phyloP scores from a whole-genome alignment of 2,113 vertebrate genomes.

The Girardinichthys multiradiatus region DNA sequence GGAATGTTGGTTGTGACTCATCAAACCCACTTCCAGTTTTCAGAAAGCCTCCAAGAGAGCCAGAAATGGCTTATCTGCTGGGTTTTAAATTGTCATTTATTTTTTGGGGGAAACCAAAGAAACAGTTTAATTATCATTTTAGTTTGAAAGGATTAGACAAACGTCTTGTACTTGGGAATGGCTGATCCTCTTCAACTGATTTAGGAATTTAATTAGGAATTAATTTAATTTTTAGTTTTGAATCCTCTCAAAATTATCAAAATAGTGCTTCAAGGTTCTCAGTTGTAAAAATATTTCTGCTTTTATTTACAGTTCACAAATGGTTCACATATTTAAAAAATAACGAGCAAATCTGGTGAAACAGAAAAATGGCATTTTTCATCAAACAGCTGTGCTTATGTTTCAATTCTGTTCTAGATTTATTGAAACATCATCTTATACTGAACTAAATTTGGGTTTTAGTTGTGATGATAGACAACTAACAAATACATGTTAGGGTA shows the following conservation, averaged over 20 bases:
- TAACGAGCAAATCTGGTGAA: not conserved
- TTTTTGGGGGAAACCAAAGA: not conserved
- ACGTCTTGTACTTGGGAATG: not conserved
- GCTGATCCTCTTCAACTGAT: not conserved
- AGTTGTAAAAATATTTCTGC: not conserved
- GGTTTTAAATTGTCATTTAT: not conserved
- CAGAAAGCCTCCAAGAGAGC: conserved; percentile 33
- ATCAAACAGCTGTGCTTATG: too few relatives aligned
- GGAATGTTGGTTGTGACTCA: conserved; percentile 25
- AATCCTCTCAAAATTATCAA: not conserved
- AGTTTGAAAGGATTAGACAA: not conserved
- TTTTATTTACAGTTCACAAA: not conserved
- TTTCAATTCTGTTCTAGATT: too few relatives aligned
- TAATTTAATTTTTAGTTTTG: not conserved
- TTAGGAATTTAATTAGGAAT: not conserved
- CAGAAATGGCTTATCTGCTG: conserved; percentile 17
- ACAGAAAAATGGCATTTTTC: too few relatives aligned
- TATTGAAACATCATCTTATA: too few relatives aligned
- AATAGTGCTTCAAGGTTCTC: not conserved
- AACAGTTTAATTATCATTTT: not conserved
- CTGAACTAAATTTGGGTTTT: too few relatives aligned
- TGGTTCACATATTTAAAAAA: not conserved
- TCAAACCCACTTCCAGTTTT: conserved; percentile 32
- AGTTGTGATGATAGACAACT: too few relatives aligned
- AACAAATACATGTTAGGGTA: too few relatives aligned